Base-by-base conservation (phyloP, 1,140 invertebrate species). In the Colletes latitarsis region DNA sequence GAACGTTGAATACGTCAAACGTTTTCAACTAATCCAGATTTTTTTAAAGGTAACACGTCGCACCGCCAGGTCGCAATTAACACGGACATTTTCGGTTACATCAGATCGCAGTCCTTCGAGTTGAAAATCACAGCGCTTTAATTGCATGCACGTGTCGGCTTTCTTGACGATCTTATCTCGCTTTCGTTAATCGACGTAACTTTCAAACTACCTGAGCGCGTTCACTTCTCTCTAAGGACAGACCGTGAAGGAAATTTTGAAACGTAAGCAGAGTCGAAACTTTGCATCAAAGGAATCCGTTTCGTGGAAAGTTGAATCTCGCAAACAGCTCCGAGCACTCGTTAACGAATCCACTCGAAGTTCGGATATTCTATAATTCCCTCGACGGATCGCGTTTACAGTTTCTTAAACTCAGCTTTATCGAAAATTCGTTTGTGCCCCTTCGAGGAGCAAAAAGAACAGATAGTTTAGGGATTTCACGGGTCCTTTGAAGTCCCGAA, bases 151-250 rank as follows among this genome's bases (percentile, higher is more conserved):
- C 46, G 72, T 10, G 58, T 41, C 21, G 63, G 41, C 15, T 19
- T 52, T 17, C 46, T 4, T 46, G 17, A 41, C 60, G 72, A 74
- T 74, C 17, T 74, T 64, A 74, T 74, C 72, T 21, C 10, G 15
- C 17, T 64, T 41, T 17, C 46, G 19, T 74, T 53, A 21, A 63
- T 52, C 60, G 60, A 12, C 30, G 14, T 6, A 74, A 43, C 17
- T 64, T 74, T 57, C 55, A 15, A 57, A 57, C 15, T 4, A 15
- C 15, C 17, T 6, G 43, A 6, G 17, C 6, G 55, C 55, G 55
- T n/a, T 57, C 55, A n/a, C 17, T n/a, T 6, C 46, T 64, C 30
- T 19, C 3, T 5, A 4, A 39, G 53, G 52, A 70, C 30, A 10
- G 30, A 0, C 5, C 39, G n/a, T n/a, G 21, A 17, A 15, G 6